Base-by-base conservation (phyloP, 2,888 invertebrate genomes). In the Thyatira batis region DNA sequence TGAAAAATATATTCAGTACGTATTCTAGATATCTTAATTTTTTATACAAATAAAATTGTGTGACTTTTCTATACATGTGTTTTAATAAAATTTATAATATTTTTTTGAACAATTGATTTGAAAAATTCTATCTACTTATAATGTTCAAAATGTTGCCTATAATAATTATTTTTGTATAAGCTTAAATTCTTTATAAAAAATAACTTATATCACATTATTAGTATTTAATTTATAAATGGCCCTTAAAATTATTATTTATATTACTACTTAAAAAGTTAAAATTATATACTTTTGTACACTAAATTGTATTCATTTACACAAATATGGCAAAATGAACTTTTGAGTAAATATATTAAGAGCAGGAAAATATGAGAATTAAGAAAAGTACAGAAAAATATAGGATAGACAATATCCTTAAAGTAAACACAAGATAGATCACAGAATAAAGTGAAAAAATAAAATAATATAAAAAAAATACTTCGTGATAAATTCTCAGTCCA, bases 311-410 rank as follows among this genome's bases (percentile, higher is more conserved):
- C 58, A 60, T 68, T 68, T 61, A 74, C 65, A 76, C 60, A 65
- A 61, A 76, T 77, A 83, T 83, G 84, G 82, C 82, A 78, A 17
- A 39, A 11, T 33, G 13, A 33, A 33, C 13, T 39, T 17, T 13
- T 39, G 17, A 39, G n/a, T n/a, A n/a, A n/a, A n/a, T n/a, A n/a
- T n/a, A n/a, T n/a, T n/a, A n/a, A n/a, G n/a, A 39, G 1, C 13
- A 17, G 17, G 39, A 17, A 39, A 17, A 17, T 1, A 17, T n/a
- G n/a, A n/a, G n/a, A 39, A 39, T 17, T 13, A 23, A 23, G 23
- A n/a, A n/a, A n/a, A n/a, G n/a, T n/a, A n/a, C n/a, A n/a, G n/a
- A n/a, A n/a, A n/a, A n/a, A n/a, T n/a, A n/a, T n/a, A n/a, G n/a
- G n/a, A n/a, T n/a, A n/a, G n/a, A n/a, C n/a, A n/a, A n/a, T n/a